These are phyloP conservation scores for Lathamus discolor DNA, from an alignment of 2,113 vertebrate species.

Conservation along the genomic window DNA sequence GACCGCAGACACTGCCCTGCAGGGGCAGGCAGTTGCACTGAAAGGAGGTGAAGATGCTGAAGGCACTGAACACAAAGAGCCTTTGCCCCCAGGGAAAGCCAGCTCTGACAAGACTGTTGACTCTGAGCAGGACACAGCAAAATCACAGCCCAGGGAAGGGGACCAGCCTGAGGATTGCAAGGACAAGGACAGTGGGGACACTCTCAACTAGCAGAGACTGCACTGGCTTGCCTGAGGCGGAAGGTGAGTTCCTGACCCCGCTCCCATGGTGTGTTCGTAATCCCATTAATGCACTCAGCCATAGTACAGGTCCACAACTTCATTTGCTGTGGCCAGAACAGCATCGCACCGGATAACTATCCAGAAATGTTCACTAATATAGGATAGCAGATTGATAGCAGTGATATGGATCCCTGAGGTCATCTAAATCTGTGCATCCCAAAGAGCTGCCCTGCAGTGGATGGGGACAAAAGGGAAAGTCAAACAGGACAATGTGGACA, in stretches of 20 bases:
- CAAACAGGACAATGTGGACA: background rate
- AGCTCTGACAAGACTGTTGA: background rate
- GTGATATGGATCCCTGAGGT: background rate
- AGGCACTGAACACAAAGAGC: background rate
- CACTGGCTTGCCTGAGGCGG: background rate
- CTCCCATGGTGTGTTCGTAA: background rate
- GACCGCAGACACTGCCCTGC: background rate
- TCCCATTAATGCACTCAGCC: background rate
- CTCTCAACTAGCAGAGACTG: slow-evolving; percentile 21
- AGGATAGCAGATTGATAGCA: background rate
- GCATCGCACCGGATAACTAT: background rate
- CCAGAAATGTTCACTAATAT: background rate
- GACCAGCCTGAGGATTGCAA: slow-evolving; percentile 23
- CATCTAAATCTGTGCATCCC: background rate
- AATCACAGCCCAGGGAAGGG: background rate
- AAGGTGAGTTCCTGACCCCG: slow-evolving; percentile 35
- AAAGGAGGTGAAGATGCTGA: slow-evolving; percentile 7
- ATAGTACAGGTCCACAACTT: background rate
- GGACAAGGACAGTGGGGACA: background rate
- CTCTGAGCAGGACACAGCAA: background rate
- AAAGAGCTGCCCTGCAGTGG: background rate
- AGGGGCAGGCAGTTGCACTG: background rate
- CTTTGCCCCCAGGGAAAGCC: background rate
- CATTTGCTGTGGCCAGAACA: background rate
- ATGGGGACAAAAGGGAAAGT: background rate